Base-by-base conservation (phyloP, 1,140 invertebrate species). In the Campoletis sonorensis region DNA sequence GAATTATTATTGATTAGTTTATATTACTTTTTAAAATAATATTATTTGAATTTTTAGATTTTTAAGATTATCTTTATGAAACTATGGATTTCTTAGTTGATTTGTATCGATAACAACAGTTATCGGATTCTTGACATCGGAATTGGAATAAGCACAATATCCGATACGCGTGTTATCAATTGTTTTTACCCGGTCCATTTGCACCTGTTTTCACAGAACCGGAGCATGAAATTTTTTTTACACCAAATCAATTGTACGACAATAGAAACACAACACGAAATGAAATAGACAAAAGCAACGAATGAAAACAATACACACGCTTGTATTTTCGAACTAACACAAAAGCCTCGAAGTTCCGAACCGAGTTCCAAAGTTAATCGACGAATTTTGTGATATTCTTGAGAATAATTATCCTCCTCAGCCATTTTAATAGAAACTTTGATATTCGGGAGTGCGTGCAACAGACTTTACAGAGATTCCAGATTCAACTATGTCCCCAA, bases 301-400 rank as follows among this genome's bases (percentile, higher is more conserved):
- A 10, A 18, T 21, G 5, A 61, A 37, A 58, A 54, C 2, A 64
- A 64, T 18, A 72, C 54, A 58, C 21, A 58, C 21, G 18, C 21
- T 58, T n/a, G 18, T n/a, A 16, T 70, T 27, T 26, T 23, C 33
- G 23, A 78, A 94, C 94, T 90, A 91, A 94, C 94, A 83, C 93
- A 94, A 71, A 93, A 90, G 86, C 93, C 92, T 84, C 93, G 89
- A 70, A 93, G 91, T 81, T 87, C 84, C 76, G 83, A 84, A 21
- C 84, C 84, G 51, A 86, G 80, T 81, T 83, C 79, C 77, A 84
- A 84, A 13, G 86, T 87, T 21, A 87, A 71, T 40, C 85, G 64
- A 70, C 83, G 81, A 49, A 88, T 49, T 26, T 87, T 85, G 67
- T 81, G 72, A 83, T 89, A 90, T 51, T 89, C 85, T 54, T 84